Evolutionary conservation across 1,140 invertebrate genomes (phyloP), one percentile per base, ranked within the genome.

Genomic region (Cydia splendana): DNA sequence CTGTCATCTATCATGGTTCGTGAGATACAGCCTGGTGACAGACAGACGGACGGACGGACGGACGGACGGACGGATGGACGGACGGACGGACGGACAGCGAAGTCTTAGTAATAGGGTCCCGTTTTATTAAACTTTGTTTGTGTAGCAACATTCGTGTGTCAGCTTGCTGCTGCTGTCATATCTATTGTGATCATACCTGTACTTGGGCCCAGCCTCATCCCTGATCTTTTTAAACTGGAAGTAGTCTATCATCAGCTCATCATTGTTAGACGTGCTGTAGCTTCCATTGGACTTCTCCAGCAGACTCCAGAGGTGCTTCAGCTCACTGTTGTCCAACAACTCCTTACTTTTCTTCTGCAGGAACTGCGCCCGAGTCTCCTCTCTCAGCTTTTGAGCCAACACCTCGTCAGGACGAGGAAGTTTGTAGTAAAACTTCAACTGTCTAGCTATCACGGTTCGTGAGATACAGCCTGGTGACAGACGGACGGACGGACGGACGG

Each of bases 161-260:
- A 42, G 0, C 10, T 10, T 53, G n/a, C n/a, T n/a, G n/a, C n/a
- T 53, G 6, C 3, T 53, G 6, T 53, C 51, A 5, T 45, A 45
- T 45, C 0, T 45, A 45, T 45, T 45, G 30, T 45, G 42, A 80
- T 78, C 30, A 79, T 83, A 96, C 95, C 94, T 95, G 90, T 95
- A 96, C 88, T 97, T 97, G 20, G 91, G 86, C 38, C 96, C 96
- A 30, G 96, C 95, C 75, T 96, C 88, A 76, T 95, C 93, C 4
- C 94, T 94, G 15, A 98, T 96, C 90, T 96, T 96, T 79, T 96
- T 95, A 86, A 97, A 99, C 84, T 98, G 97, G 67, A 96, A 93
- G 90, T 98, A 98, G 89, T 96, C 96, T 48, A 98, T 97, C 80
- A 97, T 95, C 76, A 98, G 95, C 82, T 98, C 97, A 53, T 97